These are phyloP conservation scores for Cephus sareptanus DNA, from an alignment of 2,888 invertebrate species.

Conservation along the genomic window DNA sequence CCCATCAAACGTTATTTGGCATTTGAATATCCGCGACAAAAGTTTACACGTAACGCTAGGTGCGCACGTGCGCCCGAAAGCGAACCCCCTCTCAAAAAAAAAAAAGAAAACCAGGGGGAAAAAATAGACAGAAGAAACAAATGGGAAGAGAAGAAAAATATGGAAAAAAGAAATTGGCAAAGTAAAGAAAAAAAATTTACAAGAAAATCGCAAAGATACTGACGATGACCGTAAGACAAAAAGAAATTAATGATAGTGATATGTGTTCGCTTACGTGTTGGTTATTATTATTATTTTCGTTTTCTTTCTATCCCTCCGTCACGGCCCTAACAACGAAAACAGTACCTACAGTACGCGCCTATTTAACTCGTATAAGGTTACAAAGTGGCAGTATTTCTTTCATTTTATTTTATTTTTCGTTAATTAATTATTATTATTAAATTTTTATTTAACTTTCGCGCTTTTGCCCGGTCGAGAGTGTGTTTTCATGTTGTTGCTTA, in stretches of 20 bases:
- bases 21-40: slow-evolving; percentile 19
- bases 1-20: slow-evolving; percentile 23
- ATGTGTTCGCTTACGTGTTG: slow-evolving; percentile 16
- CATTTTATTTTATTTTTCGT: slow-evolving; percentile 14
- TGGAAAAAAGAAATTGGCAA: neutral
- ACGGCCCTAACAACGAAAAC: neutral
- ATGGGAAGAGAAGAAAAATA: neutral
- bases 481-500: no score
- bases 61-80: neutral
- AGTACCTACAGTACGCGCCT: neutral
- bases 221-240: no score
- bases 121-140: neutral
- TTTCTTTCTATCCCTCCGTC: neutral
- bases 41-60: neutral
- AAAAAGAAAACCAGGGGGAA: neutral
- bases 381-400: slow-evolving; percentile 40
- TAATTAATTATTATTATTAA: slow-evolving; percentile 22
- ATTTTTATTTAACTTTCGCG: no score
- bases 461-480: no score
- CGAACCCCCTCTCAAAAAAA: neutral
- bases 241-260: slow-evolving; percentile 19
- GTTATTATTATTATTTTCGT: no score
- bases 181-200: neutral
- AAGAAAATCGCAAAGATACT: no score
- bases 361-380: slow-evolving; percentile 5